Conservation (phyloP, 2,888 invertebrate genomes). For the Caenorhabditis sp. region DNA sequence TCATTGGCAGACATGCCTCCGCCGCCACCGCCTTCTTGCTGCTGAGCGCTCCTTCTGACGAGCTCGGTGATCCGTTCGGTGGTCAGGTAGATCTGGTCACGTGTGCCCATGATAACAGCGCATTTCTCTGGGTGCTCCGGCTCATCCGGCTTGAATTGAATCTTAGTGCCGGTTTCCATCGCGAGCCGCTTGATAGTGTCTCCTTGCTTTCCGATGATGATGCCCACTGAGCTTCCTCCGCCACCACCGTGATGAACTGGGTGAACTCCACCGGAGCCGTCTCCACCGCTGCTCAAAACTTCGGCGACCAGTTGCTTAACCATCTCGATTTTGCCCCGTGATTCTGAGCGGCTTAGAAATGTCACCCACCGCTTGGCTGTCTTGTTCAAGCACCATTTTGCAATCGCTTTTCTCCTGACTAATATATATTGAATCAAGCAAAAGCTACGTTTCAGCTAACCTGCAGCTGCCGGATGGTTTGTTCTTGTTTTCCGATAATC, state of each 20-base stretch:
- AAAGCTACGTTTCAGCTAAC: conserved; percentile 79
- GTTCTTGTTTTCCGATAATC: conserved; percentile 97
- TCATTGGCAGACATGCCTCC: conserved; percentile 14
- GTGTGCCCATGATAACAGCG: conserved; percentile 90
- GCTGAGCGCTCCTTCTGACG: conserved; percentile 61
- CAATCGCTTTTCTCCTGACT: conserved; percentile 96
- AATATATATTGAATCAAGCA: no score
- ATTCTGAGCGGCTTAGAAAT: conserved; percentile 93
- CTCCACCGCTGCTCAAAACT: conserved; percentile 24
- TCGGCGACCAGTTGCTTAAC: conserved; percentile 37
- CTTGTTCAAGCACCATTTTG: conserved; percentile 95
- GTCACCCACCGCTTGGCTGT: conserved; percentile 91
- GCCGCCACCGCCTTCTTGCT: conserved; percentile 31
- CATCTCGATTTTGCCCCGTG: conserved; percentile 85
- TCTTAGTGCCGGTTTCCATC: conserved; percentile 91
- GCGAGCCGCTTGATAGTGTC: conserved; percentile 98
- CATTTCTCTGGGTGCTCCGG: conserved; percentile 89
- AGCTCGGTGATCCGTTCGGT: conserved; percentile 75
- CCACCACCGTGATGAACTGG: conserved; percentile 15
- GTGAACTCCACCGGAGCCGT: conserved; percentile 3
- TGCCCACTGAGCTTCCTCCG: conserved; percentile 89
- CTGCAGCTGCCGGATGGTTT: conserved; percentile 91
- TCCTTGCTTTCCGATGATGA: conserved; percentile 96
- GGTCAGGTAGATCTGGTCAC: conserved; percentile 83
- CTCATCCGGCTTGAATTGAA: conserved; percentile 89